phyloP scores from a whole-genome alignment of 2,797 vertebrate genomes.

The Hylomyscus alleni region DNA sequence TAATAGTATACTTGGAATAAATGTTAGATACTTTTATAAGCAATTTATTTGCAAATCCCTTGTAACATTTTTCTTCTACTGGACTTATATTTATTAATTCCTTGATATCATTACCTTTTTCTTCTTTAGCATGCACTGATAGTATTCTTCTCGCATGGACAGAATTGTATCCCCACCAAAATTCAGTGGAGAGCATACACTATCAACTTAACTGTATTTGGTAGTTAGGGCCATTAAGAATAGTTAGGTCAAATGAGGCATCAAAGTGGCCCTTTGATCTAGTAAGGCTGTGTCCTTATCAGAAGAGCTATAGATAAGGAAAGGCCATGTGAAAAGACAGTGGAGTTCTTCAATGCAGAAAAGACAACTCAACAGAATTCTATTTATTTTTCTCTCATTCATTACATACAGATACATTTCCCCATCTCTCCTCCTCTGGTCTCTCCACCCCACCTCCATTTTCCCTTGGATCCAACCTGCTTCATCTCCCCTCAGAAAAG shows the following conservation, averaged over 20 bases:
- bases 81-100: background rate
- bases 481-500: background rate
- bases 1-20: background rate
- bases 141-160: background rate
- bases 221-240: background rate
- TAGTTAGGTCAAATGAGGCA: background rate
- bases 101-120: background rate
- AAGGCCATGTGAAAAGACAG: background rate
- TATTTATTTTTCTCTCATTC: background rate
- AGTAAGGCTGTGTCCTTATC: background rate
- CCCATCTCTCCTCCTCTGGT: background rate
- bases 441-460: background rate
- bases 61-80: background rate
- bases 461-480: background rate
- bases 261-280: background rate
- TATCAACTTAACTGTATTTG: background rate
- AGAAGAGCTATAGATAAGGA: background rate
- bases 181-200: background rate
- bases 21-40: background rate
- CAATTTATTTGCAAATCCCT: background rate
- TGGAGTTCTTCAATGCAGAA: background rate
- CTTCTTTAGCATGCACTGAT: background rate
- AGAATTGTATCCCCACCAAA: background rate
- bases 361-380: background rate
- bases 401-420: background rate